phyloP scores from a whole-genome alignment of 2,797 vertebrate genomes.

The Pterois miles region DNA sequence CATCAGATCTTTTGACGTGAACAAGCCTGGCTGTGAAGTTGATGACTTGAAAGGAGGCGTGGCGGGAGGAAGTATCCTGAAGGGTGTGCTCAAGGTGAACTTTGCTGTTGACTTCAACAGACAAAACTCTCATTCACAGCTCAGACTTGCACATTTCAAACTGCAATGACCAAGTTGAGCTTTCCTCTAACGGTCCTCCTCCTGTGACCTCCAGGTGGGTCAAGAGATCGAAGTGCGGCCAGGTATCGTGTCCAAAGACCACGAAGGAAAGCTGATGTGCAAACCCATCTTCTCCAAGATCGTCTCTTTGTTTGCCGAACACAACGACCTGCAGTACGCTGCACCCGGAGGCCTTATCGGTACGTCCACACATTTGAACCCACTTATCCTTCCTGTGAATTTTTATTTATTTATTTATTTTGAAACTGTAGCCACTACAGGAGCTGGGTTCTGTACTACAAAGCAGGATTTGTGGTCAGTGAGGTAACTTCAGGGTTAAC shows the following conservation, averaged over 20 bases:
- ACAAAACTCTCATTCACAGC: neutral
- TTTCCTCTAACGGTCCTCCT: neutral
- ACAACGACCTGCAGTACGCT: constrained; percentile 98
- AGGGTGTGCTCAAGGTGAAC: constrained; percentile 95
- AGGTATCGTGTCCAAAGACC: constrained; percentile 98
- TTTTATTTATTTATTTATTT: too few species aligned
- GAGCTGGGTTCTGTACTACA: too few species aligned
- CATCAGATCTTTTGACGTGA: constrained; percentile 98
- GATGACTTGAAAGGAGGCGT: constrained; percentile 98
- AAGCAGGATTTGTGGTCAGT: too few species aligned
- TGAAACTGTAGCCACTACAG: too few species aligned
- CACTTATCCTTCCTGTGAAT: neutral
- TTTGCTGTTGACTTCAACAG: neutral
- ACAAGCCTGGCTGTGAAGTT: constrained; percentile 98
- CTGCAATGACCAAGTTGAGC: neutral
- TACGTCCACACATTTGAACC: constrained; percentile 56
- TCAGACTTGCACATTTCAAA: neutral
- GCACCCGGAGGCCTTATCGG: constrained; percentile 98
- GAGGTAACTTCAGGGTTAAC: too few species aligned
- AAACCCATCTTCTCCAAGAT: constrained; percentile 99
- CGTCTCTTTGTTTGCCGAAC: constrained; percentile 96
- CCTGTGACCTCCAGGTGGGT: constrained; percentile 86
- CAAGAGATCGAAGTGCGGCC: constrained; percentile 98
- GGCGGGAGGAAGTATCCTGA: constrained; percentile 98
- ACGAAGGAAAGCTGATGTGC: constrained; percentile 99